These are phyloP conservation scores for Synergus japonicus DNA, from an alignment of 2,888 invertebrate species.

Conservation along the genomic window DNA sequence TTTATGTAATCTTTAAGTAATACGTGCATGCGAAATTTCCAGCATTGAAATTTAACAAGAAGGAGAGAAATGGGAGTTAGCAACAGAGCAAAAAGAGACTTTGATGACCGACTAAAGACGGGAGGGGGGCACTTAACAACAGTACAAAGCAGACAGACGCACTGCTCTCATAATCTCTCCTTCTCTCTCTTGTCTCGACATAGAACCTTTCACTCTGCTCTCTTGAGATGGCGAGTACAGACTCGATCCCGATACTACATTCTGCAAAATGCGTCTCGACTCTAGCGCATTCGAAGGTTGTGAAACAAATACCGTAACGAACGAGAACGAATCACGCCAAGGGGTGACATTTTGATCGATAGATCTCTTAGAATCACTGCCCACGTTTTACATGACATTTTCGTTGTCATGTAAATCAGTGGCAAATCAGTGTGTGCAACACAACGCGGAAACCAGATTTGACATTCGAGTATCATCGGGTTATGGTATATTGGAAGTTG, in stretches of 20 bases:
- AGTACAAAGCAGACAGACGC: constrained; percentile 30
- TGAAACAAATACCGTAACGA: constrained; percentile 13
- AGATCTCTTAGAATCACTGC: constrained; percentile 7
- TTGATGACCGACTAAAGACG: constrained; percentile 9
- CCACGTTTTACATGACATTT: constrained; percentile 10
- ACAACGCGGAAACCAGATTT: constrained; percentile 19
- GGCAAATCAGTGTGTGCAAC: neutral
- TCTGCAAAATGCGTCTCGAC: constrained; percentile 31
- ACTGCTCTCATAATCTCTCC: constrained; percentile 41
- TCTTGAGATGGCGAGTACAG: constrained; percentile 42
- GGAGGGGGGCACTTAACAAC: constrained; percentile 22
- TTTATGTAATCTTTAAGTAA: neutral
- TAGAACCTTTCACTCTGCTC: constrained; percentile 53
- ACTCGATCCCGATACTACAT: constrained; percentile 42
- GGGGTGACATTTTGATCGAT: constrained; percentile 32
- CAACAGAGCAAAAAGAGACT: constrained; percentile 13
- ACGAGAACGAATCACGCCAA: neutral
- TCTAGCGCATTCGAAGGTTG: neutral
- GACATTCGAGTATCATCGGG: constrained; percentile 15
- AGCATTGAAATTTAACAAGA: neutral
- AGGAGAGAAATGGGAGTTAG: constrained; percentile 11
- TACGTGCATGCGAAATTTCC: neutral
- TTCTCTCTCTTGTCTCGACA: constrained; percentile 44
- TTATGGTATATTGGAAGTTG: neutral
- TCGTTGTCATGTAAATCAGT: neutral